phyloP scores from a whole-genome alignment of 1,140 invertebrate genomes.

The Anadara kagoshimensis region DNA sequence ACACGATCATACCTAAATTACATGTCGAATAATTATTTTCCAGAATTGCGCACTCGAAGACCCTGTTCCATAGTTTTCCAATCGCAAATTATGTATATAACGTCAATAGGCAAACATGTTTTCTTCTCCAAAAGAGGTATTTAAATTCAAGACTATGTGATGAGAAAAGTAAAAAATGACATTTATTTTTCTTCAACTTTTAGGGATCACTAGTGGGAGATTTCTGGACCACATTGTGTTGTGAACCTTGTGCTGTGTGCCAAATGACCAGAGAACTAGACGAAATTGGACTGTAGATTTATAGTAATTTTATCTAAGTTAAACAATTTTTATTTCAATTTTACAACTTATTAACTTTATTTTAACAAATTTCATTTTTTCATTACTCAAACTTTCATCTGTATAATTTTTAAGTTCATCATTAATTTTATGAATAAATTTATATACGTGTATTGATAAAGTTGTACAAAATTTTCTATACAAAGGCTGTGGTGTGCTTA shows the following conservation, averaged over 20 bases:
- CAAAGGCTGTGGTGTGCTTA: too few relatives aligned
- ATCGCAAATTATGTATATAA: too few relatives aligned
- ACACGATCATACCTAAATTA: too few relatives aligned
- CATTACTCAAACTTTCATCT: not conserved
- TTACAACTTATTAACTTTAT: not conserved
- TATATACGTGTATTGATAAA: not conserved
- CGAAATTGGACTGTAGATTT: constrained; percentile 40
- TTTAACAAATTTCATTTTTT: not conserved
- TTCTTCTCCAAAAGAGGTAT: too few relatives aligned
- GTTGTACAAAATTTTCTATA: not conserved
- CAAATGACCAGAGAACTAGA: constrained; percentile 59
- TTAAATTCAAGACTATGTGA: too few relatives aligned
- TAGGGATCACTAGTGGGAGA: constrained; percentile 56
- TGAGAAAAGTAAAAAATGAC: too few relatives aligned
- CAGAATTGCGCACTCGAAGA: too few relatives aligned
- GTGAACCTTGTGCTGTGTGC: constrained; percentile 59
- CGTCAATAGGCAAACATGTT: too few relatives aligned
- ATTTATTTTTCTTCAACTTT: too few relatives aligned
- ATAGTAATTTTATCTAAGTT: not conserved
- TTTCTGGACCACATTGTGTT: constrained; percentile 57
- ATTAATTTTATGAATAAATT: not conserved
- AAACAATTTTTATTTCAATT: not conserved
- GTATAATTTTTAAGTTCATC: not conserved
- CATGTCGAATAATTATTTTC: too few relatives aligned
- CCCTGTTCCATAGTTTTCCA: too few relatives aligned